Percentiles rank a stretch among this genome's conserved stretches.
Conservation (phyloP, 2,888 invertebrate species). For the Dicranocentrus wangi region DNA sequence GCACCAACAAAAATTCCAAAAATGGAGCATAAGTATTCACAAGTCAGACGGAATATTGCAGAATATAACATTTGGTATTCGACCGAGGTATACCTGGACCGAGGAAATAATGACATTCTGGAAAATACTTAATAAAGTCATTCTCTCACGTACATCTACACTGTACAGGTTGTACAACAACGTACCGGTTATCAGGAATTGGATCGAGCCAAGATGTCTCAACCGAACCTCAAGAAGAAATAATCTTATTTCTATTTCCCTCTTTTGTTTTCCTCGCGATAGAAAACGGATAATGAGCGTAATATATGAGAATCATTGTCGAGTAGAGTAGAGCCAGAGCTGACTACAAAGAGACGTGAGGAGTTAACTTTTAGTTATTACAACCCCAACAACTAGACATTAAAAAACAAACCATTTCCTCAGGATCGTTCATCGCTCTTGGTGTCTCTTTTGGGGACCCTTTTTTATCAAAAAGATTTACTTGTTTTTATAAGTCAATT, state of each 20-base stretch:
- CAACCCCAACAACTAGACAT: too few relatives aligned
- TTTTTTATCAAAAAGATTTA: constrained; percentile 40
- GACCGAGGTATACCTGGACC: too few relatives aligned
- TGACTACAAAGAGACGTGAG: background rate
- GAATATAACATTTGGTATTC: too few relatives aligned
- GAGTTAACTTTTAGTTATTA: too few relatives aligned
- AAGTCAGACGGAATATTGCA: too few relatives aligned
- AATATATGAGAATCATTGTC: constrained; percentile 60
- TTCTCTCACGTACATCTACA: constrained; percentile 44
- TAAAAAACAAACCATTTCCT: background rate
- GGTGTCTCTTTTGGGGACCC: constrained; percentile 4
- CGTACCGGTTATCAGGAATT: constrained; percentile 38
- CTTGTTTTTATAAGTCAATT: constrained; percentile 44
- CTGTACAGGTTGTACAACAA: constrained; percentile 37
- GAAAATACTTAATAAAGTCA: constrained; percentile 40
- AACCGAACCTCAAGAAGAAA: constrained; percentile 26
- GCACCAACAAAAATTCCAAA: too few relatives aligned
- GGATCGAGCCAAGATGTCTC: constrained; percentile 47
- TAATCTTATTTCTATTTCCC: constrained; percentile 9
- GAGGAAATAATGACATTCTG: too few relatives aligned
- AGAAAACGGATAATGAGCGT: constrained; percentile 58
- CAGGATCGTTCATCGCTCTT: constrained; percentile 1
- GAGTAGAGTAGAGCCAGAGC: background rate
- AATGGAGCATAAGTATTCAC: too few relatives aligned
- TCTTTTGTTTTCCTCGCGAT: constrained; percentile 21